Evolutionary conservation across 2,888 invertebrate genomes (phyloP).

Genomic region (Linhomoeus sp.): DNA sequence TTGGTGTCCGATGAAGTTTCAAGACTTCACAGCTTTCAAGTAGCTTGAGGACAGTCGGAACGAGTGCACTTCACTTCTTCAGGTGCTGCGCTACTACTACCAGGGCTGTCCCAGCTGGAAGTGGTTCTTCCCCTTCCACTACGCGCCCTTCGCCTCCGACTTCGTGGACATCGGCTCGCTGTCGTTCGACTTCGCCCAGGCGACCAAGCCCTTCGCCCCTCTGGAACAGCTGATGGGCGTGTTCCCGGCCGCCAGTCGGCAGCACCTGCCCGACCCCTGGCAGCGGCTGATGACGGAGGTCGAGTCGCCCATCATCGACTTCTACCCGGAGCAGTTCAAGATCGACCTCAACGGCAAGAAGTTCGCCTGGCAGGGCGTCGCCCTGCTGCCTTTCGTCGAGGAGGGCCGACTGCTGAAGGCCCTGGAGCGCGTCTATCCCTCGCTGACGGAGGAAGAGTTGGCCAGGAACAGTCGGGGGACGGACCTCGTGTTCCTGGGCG

Average conservation of each 20-base stretch:
- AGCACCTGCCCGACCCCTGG: slow-evolving; percentile 83
- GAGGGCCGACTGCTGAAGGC: slow-evolving; percentile 63
- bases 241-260: slow-evolving; percentile 86
- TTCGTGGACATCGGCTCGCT: slow-evolving; percentile 68
- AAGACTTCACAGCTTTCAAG: too few relatives aligned
- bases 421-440: slow-evolving; percentile 53
- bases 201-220: slow-evolving; percentile 82
- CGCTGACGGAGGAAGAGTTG: slow-evolving; percentile 63
- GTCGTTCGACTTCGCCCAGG: slow-evolving; percentile 56
- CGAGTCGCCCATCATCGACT: slow-evolving; percentile 85
- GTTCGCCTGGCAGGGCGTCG: slow-evolving; percentile 98
- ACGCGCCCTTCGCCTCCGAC: slow-evolving; percentile 97
- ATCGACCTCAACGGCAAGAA: slow-evolving; percentile 95
- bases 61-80: too few relatives aligned
- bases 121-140: slow-evolving; percentile 99
- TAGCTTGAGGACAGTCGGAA: too few relatives aligned
- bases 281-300: slow-evolving; percentile 74
- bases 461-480: slow-evolving; percentile 64
- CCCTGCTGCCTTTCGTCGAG: slow-evolving; percentile 88
- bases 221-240: slow-evolving; percentile 95
- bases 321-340: slow-evolving; percentile 81
- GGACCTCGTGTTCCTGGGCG: slow-evolving; percentile 66
- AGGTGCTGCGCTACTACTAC: slow-evolving; percentile 77
- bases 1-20: too few relatives aligned
- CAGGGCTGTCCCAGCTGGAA: slow-evolving; percentile 99